phyloP scores from a whole-genome alignment of 2,113 vertebrate species.

The Myxocyprinus asiaticus region DNA sequence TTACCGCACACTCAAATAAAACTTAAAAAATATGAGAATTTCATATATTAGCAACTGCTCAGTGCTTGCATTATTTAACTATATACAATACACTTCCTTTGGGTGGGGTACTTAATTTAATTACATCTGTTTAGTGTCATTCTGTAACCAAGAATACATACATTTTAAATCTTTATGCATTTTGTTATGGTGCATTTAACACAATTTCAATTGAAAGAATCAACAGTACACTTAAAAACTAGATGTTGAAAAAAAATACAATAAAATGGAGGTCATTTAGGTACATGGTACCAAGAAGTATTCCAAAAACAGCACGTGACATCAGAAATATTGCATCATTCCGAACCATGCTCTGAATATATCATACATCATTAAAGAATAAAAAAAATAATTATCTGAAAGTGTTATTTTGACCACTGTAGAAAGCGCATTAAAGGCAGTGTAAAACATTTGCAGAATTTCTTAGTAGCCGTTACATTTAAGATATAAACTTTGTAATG shows the following conservation, averaged over 20 bases:
- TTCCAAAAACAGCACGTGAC: constrained; percentile 27
- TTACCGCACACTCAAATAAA: too few relatives aligned
- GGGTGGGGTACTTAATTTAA: constrained; percentile 1
- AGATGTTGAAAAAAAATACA: neutral
- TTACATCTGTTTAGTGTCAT: constrained; percentile 30
- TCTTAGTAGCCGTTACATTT: constrained; percentile 20
- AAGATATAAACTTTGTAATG: constrained; percentile 10
- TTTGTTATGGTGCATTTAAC: constrained; percentile 42
- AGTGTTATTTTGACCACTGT: constrained; percentile 11
- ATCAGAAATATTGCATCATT: constrained; percentile 40
- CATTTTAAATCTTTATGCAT: constrained; percentile 6
- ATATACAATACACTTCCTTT: too few relatives aligned
- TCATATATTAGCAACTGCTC: too few relatives aligned
- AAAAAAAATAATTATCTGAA: constrained; percentile 44
- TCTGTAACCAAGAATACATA: constrained; percentile 47
- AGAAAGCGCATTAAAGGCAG: neutral
- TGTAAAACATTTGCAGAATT: neutral
- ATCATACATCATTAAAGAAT: constrained; percentile 54
- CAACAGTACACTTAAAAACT: constrained; percentile 16
- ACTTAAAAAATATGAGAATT: too few relatives aligned
- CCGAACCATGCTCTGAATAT: constrained; percentile 52
- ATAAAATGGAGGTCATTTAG: neutral
- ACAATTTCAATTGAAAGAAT: neutral
- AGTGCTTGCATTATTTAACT: too few relatives aligned
- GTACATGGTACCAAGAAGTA: constrained; percentile 38